Evolutionary conservation across 2,888 invertebrate species (phyloP), one percentile per base, ranked within the genome.

Genomic region (Galeopsomyia nigrocyanea): DNA sequence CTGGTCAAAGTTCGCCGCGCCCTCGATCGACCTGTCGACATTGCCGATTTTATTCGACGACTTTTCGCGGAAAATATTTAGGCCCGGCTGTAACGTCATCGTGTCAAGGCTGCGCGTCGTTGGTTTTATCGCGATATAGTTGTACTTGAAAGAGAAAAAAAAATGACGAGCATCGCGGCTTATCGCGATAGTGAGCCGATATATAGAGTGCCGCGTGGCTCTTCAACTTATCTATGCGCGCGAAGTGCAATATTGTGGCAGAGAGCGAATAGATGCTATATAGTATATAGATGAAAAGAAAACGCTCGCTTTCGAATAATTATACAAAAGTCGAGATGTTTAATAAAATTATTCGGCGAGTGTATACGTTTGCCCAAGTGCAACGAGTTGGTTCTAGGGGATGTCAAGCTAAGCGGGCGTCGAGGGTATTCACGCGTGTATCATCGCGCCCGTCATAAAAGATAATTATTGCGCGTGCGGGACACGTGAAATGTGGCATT

Each of bases 1-100:
- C 79, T 73, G 79, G 79, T 79, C 81, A 80, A 78, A 83, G 84
- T 78, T 82, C 71, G 76, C 67, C 17, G 1, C 17, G 14, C 10
- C 1, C 2, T 10, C 2, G 9, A 1, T 10, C 2, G 0, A 0
- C 19, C 2, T 1, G 5, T 21, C 9, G 6, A 3, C 16, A 0
- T 58, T 31, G 47, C 13, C 31, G 39, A 46, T 60, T 75, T 70
- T 22, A 71, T 51, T 39, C 10, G 17, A n/a, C 61, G 74, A 21
- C 68, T 78, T 73, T 75, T 75, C 73, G 21, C 46, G 51, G n/a
- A n/a, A n/a, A 69, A 73, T 78, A 80, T 80, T 77, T 75, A 56
- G n/a, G n/a, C 5, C 39, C 19, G 39, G 77, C 79, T 77, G 79
- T 81, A 68, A 79, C 79, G 69, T 67, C 3, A 64, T 83, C 79